Conservation (phyloP, 2,113 vertebrate genomes). For the Nothoprocta pentlandii region DNA sequence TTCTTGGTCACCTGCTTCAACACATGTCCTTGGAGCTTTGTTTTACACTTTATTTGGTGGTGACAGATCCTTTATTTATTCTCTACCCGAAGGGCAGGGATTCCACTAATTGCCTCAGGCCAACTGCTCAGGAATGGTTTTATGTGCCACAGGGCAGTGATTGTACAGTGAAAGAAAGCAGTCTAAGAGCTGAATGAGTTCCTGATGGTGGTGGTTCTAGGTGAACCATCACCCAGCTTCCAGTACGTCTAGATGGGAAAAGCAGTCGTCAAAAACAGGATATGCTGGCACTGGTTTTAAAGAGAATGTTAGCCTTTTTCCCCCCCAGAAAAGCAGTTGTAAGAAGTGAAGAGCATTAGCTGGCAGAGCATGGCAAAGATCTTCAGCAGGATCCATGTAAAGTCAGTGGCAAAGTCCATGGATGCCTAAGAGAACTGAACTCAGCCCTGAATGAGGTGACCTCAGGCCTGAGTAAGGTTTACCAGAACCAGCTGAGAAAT, state of each 20-base stretch:
- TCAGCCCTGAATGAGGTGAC: background rate
- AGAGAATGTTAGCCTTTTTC: constrained; percentile 28
- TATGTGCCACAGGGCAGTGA: background rate
- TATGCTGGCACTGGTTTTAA: constrained; percentile 28
- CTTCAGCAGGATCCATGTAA: background rate
- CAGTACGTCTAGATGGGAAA: background rate
- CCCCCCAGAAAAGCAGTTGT: background rate
- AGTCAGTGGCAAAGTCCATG: background rate
- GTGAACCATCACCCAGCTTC: background rate
- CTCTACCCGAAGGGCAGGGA: constrained; percentile 44
- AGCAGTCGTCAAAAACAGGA: background rate
- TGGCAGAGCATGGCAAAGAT: background rate
- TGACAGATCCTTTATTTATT: constrained; percentile 62
- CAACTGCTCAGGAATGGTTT: constrained; percentile 13
- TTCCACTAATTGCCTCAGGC: constrained; percentile 50
- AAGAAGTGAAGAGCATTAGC: constrained; percentile 38
- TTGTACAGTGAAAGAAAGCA: constrained; percentile 33
- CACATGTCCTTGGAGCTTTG: constrained; percentile 45
- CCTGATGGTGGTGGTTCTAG: constrained; percentile 35
- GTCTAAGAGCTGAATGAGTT: constrained; percentile 20
- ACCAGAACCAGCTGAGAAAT: background rate
- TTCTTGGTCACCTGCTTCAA: constrained; percentile 67
- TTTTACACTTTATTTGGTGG: constrained; percentile 62
- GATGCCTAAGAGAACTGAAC: background rate
- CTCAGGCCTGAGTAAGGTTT: background rate